Base-by-base conservation (phyloP, 2,113 vertebrate species). In the Corythornis vintsioides region DNA sequence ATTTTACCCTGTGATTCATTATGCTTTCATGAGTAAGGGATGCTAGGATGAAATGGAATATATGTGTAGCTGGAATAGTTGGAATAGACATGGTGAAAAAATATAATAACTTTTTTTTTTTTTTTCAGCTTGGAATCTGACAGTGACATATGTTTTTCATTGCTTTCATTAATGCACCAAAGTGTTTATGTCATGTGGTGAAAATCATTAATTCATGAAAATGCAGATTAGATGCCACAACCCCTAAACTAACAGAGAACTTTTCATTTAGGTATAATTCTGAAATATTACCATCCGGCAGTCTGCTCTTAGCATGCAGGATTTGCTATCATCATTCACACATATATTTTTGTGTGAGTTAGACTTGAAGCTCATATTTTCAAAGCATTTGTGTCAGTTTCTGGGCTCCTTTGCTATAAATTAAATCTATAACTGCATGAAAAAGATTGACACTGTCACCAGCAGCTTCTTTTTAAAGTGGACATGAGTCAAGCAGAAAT, bases 331-430 rank as follows among this genome's bases (percentile, higher is more conserved):
- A 89, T 78, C 87, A 88, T 88, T 93, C 92, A 92, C 87, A 92
- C 87, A 69, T 87, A 47, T 73, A 91, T 94, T 96, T 95, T 94
- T 91, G 88, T 48, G 56, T 65, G 75, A 94, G 73, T 93, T 93
- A 89, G 94, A 83, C 89, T 96, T 93, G 65, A 76, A 91, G 89
- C 79, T 94, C 85, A 78, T 92, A 88, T 91, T 93, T 96, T 88
- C 72, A 45, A 92, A 86, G 82, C 67, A 56, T 89, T 90, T 91
- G 64, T 94, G 82, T 89, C 79, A 88, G 89, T 94, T 87, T 95
- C 89, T 69, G 72, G 69, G 52, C 82, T 94, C 60, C 66, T 86
- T 94, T 81, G n/a, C 89, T 89, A 88, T 60, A 89, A 92, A 82
- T 88, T 74, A 94, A 89, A 88, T 86, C 80, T 50, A 86, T 70